phyloP scores from a whole-genome alignment of 2,888 invertebrate genomes.

The Therioaphis trifolii region DNA sequence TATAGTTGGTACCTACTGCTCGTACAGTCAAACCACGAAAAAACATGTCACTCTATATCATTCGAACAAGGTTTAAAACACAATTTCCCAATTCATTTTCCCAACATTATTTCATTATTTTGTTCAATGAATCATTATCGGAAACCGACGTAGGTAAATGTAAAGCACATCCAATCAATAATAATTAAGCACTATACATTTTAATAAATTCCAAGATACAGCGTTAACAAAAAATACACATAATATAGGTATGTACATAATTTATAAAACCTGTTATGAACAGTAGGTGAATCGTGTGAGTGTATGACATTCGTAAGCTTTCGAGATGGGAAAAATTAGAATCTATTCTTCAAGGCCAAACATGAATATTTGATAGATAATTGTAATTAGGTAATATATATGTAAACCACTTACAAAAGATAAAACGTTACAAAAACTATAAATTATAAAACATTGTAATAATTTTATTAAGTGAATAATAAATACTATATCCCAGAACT shows the following conservation, averaged over 20 bases:
- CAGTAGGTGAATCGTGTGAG: not conserved
- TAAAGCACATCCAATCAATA: not conserved
- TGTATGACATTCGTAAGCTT: not conserved
- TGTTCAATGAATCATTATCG: not conserved
- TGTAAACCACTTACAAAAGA: not conserved
- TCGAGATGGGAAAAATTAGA: not conserved
- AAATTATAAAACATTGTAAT: too few species aligned
- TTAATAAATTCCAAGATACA: not conserved
- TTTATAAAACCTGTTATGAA: slow-evolving; percentile 19
- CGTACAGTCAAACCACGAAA: not conserved
- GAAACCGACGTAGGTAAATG: not conserved
- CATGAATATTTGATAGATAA: slow-evolving; percentile 11
- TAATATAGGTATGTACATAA: not conserved
- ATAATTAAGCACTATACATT: not conserved
- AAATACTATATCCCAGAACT: too few species aligned
- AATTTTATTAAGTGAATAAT: too few species aligned
- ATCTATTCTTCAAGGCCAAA: slow-evolving; percentile 18
- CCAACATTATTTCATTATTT: too few species aligned
- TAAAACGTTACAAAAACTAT: not conserved
- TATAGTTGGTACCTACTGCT: not conserved
- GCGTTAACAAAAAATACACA: not conserved
- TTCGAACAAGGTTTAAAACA: not conserved
- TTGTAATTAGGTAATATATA: slow-evolving; percentile 15
- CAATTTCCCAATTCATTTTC: too few species aligned
- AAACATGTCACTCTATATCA: not conserved